A percentile compares a stretch with the other conserved stretches of the same genome.
Evolutionary conservation across 1,140 invertebrate species (phyloP).

Genomic region (Sarcophaga bullata): DNA sequence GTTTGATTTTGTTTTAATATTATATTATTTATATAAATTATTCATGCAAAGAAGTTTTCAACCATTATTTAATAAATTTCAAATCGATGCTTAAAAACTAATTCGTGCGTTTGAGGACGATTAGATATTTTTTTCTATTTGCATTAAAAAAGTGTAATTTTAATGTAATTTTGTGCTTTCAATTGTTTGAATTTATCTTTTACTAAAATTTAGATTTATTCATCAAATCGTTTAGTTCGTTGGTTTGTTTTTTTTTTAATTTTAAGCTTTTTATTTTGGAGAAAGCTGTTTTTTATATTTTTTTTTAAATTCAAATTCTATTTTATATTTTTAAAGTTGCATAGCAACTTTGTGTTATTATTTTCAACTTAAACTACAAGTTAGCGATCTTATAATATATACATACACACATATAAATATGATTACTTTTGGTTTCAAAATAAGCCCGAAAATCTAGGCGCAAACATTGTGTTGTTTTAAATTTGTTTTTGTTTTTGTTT

Average conservation of each 20-base stretch:
- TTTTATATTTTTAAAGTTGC: conserved; percentile 34
- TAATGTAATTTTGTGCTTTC: conserved; percentile 10
- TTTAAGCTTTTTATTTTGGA: neutral
- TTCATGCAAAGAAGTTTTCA: neutral
- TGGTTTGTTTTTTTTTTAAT: conserved; percentile 28
- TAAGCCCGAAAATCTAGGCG: neutral
- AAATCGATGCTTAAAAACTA: conserved; percentile 27
- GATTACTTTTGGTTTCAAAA: conserved; percentile 33
- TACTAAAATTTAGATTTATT: neutral
- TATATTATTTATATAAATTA: neutral
- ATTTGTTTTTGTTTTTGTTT: conserved; percentile 13
- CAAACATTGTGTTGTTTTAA: conserved; percentile 19
- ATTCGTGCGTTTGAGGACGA: conserved; percentile 28
- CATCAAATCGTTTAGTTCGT: conserved; percentile 24
- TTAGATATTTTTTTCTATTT: neutral
- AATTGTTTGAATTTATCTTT: neutral
- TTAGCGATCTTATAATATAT: conserved; percentile 7
- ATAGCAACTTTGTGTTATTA: conserved; percentile 30
- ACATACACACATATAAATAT: neutral
- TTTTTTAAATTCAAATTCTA: conserved; percentile 12
- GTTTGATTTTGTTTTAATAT: neutral
- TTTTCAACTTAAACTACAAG: conserved; percentile 31
- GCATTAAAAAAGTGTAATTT: conserved; percentile 28
- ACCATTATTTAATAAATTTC: neutral
- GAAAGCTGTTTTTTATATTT: neutral